A percentile compares a stretch with the other conserved stretches of the same genome.
These are phyloP conservation scores for Hipparchia sbordonii DNA, from an alignment of 2,888 invertebrate genomes.

Conservation along the genomic window DNA sequence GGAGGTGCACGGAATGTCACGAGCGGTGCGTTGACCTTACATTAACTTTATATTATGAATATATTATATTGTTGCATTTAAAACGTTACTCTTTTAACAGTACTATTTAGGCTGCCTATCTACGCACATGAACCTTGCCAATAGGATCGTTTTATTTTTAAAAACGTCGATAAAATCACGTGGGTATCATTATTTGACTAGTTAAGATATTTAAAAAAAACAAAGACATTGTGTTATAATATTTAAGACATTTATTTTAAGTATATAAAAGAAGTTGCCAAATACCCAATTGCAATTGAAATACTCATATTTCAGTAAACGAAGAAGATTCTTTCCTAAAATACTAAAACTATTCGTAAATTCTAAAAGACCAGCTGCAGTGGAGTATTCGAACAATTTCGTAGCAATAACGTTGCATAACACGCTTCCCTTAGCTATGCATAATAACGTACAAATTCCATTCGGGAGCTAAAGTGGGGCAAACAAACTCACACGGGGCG, in stretches of 20 bases:
- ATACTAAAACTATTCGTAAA: no score
- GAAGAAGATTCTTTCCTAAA: no score
- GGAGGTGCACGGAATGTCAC: constrained; percentile 31
- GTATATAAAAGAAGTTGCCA: no score
- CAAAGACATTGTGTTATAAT: no score
- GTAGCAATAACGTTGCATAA: constrained; percentile 8
- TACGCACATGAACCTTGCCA: no score
- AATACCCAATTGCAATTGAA: no score
- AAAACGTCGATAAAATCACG: no score
- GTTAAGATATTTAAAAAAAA: no score
- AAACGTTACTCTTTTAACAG: background rate
- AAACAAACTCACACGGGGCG: constrained; percentile 36
- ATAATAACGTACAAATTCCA: constrained; percentile 12
- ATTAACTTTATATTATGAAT: background rate
- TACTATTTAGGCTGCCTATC: background rate
- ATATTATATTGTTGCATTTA: background rate
- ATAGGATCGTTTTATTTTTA: no score
- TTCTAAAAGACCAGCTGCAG: background rate
- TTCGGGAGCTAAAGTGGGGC: constrained; percentile 32
- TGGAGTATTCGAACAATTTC: constrained; percentile 6
- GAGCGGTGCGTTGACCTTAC: constrained; percentile 26
- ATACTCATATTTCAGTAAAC: no score
- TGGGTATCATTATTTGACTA: no score
- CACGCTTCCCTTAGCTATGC: constrained; percentile 1
- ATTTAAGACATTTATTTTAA: no score